Base-by-base conservation (phyloP, 2,888 invertebrate genomes). In the Brenthis ino region DNA sequence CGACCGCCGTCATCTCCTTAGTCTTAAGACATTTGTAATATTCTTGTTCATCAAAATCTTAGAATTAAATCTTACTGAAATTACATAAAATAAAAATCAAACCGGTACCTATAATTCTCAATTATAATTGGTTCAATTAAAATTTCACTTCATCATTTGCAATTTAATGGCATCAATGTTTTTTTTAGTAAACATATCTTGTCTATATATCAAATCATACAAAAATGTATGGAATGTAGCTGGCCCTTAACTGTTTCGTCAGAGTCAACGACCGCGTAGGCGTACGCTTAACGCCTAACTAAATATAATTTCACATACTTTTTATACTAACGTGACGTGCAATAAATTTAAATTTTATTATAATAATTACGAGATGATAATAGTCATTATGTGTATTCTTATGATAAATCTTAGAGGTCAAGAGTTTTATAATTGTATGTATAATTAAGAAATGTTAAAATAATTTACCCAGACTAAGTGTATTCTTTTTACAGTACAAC, bases 221-320 rank as follows among this genome's bases (percentile, higher is more conserved):
- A 63, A 16, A 63, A 63, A 63, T 63, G 43, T 63, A 43, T 54
- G 43, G 63, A 63, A 63, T 63, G 63, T 53, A 51, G 51, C 54
- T 55, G 47, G 51, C 64, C 64, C 56, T 56, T 64, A 64, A 55
- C 24, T 55, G 64, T 67, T 63, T 55, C 37, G 61, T 57, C 56
- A 63, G 56, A 20, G 67, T 67, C 67, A 67, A 67, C 56, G 67
- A 57, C 67, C 61, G 50, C 61, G 67, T 67, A 63, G 67, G 67
- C 61, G 67, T 67, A 56, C 1, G 8, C 33, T 28, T 43, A 28
- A 47, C 28, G 64, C 55, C 47, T 47, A 64, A 28, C 47, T 47
- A 54, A 64, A 64, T 64, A 24, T 37, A 53, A 53, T 14, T 63
- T 53, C 51, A 61, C 47, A 64, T 64, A 54, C n/a, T 53, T 55